Base-by-base conservation (phyloP, 2,797 vertebrate genomes). In the Varecia variegata region DNA sequence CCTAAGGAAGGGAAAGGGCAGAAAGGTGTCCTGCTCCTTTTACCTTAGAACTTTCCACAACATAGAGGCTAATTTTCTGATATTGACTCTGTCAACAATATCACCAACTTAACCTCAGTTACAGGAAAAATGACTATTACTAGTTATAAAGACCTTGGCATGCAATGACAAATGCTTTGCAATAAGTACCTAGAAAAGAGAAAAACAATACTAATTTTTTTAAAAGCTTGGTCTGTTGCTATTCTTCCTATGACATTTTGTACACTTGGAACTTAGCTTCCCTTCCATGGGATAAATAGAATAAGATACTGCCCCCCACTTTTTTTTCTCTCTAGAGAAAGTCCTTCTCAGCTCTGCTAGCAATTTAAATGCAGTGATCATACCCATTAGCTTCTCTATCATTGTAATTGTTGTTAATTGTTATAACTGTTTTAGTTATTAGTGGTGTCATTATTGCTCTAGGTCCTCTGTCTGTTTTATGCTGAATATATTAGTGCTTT, bases 331-430 rank as follows among this genome's bases (percentile, higher is more conserved):
- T 94, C 73, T 70, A 77, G 93, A 85, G 97, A 97, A 95, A 93
- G 52, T 96, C 94, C 58, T 76, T 88, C 95, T 70, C 93, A 80
- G 92, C 97, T 96, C 94, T 76, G 94, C 96, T 95, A 90, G 95
- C 93, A 97, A 40, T 96, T 97, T 94, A 68, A 97, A 97, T 96
- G 92, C 97, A 90, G 95, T 84, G 93, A 97, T 97, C 97, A 0
- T 77, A 45, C 93, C 96, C 98, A 97, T 98, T 97, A 98, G 97
- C 97, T 65, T 97, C 98, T 97, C 95, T 96, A 96, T 47, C 93
- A 90, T 94, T 90, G 95, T 97, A 96, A 97, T 97, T 96, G 97
- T 89, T 96, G 97, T 96, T 98, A 98, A 98, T 98, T 38, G 94
- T 97, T 98, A 65, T 85, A 97, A 98, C 98, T 50, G 97, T 97